These are phyloP conservation scores for Cryptocephalus moraei DNA, from an alignment of 2,888 invertebrate species.

Conservation along the genomic window DNA sequence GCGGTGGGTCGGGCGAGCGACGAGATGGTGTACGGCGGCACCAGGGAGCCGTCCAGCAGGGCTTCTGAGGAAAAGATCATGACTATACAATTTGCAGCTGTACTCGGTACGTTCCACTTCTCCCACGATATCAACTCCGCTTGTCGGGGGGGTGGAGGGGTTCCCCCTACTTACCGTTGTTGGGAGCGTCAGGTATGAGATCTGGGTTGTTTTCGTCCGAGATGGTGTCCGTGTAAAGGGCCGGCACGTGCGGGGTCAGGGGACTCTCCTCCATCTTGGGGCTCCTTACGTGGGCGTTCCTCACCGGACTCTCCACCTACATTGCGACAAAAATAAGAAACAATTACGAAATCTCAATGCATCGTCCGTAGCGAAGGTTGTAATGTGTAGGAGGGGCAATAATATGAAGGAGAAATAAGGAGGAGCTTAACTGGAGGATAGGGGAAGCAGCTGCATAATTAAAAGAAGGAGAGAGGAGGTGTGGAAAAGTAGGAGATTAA, in stretches of 20 bases:
- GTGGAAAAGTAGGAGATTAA: too few species aligned
- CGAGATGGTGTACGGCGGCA: slow-evolving; percentile 34
- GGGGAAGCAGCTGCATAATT: too few species aligned
- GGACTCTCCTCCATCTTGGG: slow-evolving; percentile 30
- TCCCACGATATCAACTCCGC: too few species aligned
- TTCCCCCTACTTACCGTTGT: slow-evolving; percentile 29
- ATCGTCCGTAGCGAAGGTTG: too few species aligned
- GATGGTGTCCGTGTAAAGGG: slow-evolving; percentile 31
- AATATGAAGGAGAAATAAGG: too few species aligned
- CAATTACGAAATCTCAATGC: too few species aligned
- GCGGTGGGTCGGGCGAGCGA: slow-evolving; percentile 23
- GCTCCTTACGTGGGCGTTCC: slow-evolving; percentile 29
- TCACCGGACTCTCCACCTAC: slow-evolving; percentile 33
- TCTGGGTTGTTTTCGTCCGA: slow-evolving; percentile 39
- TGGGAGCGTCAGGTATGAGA: slow-evolving; percentile 33
- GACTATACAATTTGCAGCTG: too few species aligned
- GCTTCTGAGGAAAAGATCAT: slow-evolving; percentile 21
- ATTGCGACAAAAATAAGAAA: slow-evolving; percentile 2
- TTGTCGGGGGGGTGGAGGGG: too few species aligned
- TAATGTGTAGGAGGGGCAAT: too few species aligned
- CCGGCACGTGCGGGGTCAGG: slow-evolving; percentile 30
- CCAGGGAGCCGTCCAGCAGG: slow-evolving; percentile 27
- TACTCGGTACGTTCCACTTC: too few species aligned
- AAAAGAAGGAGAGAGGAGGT: too few species aligned
- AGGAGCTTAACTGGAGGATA: too few species aligned